These are phyloP conservation scores for Blennius ocellaris DNA, from an alignment of 2,113 vertebrate species.

Conservation along the genomic window DNA sequence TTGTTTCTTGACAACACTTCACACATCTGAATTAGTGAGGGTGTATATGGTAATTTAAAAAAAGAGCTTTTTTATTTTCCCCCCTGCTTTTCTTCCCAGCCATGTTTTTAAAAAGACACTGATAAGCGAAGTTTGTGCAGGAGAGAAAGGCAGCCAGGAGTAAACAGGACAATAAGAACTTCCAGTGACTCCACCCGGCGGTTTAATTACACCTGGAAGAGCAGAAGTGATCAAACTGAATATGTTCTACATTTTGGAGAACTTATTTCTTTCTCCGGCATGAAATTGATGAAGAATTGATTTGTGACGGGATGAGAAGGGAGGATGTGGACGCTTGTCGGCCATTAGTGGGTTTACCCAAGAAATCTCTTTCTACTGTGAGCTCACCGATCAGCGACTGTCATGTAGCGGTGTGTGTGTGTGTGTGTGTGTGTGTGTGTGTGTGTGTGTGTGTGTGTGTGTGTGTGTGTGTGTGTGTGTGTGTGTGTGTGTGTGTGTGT, in stretches of 20 bases:
- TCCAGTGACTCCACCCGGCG: slow-evolving; percentile 56
- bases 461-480: slow-evolving; percentile 10
- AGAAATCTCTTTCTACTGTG: slow-evolving; percentile 48
- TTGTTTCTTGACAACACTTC: slow-evolving; percentile 84
- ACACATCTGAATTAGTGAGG: slow-evolving; percentile 76
- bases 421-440: slow-evolving; percentile 6
- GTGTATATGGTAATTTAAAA: slow-evolving; percentile 79
- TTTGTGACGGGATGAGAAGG: slow-evolving; percentile 72
- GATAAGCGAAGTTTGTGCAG: slow-evolving; percentile 44
- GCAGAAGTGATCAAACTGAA: slow-evolving; percentile 68
- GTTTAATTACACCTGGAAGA: slow-evolving; percentile 67
- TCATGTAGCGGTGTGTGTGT: slow-evolving; percentile 27
- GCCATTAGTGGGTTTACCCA: slow-evolving; percentile 59
- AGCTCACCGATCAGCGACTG: slow-evolving; percentile 56
- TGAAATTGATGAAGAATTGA: slow-evolving; percentile 80
- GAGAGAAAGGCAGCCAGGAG: slow-evolving; percentile 29
- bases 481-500: background rate
- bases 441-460: slow-evolving; percentile 12
- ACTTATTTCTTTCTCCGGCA: slow-evolving; percentile 70
- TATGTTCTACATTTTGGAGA: slow-evolving; percentile 69
- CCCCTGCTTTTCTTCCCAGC: slow-evolving; percentile 16
- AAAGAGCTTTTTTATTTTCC: slow-evolving; percentile 53
- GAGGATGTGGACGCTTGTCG: slow-evolving; percentile 60
- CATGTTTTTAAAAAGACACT: slow-evolving; percentile 44
- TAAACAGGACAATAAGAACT: slow-evolving; percentile 38